A percentile compares a stretch with the other conserved stretches of the same genome.
phyloP scores from a whole-genome alignment of 2,797 vertebrate species.

The Xenopus petersii region DNA sequence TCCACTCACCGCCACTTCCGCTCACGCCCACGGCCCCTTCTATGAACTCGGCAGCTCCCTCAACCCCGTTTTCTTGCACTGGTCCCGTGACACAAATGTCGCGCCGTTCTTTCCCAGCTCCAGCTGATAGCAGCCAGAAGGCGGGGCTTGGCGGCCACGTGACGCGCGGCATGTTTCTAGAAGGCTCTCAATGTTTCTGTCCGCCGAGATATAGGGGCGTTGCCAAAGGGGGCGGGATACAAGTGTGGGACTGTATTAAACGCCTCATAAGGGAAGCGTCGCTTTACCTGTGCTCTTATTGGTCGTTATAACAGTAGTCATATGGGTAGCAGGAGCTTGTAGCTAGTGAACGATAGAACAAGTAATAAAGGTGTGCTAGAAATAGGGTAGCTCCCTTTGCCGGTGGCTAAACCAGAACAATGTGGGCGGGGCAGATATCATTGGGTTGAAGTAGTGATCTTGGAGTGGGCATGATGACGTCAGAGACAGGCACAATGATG shows the following conservation, averaged over 20 bases:
- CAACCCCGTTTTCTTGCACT: not conserved
- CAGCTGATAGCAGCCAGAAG: not conserved
- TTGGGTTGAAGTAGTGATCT: too few species aligned
- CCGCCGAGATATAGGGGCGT: conserved; percentile 4
- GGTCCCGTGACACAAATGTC: not conserved
- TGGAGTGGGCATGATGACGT: too few species aligned
- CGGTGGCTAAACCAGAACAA: too few species aligned
- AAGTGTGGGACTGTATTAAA: not conserved
- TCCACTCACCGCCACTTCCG: not conserved
- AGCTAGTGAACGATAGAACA: not conserved
- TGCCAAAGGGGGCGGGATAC: not conserved
- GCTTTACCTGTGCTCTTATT: too few species aligned
- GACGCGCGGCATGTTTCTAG: conserved; percentile 15
- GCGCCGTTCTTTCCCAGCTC: not conserved
- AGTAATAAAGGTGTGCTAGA: not conserved
- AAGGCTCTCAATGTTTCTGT: conserved; percentile 25
- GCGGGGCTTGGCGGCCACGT: conserved; percentile 9
- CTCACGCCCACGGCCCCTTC: not conserved
- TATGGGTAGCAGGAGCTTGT: too few species aligned
- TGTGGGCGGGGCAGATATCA: too few species aligned
- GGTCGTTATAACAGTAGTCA: too few species aligned
- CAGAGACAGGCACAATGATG: too few species aligned
- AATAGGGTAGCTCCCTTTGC: too few species aligned
- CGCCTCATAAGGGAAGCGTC: too few species aligned
- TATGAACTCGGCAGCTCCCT: not conserved